A percentile compares a stretch with the other conserved stretches of the same genome.
These are phyloP conservation scores for Copsychus sechellarum DNA, from an alignment of 2,113 vertebrate species.

Conservation along the genomic window DNA sequence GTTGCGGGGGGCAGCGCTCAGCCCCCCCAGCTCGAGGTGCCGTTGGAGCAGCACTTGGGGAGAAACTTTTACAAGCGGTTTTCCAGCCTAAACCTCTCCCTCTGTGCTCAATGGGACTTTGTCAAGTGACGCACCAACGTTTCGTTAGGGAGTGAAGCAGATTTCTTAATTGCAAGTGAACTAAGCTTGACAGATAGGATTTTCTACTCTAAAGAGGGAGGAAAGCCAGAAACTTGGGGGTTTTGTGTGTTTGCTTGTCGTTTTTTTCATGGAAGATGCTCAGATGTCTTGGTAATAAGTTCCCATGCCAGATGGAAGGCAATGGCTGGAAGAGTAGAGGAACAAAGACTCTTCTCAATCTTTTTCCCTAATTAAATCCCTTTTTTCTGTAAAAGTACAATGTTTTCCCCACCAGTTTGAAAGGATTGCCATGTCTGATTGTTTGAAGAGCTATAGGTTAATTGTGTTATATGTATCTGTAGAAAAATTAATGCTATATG, in stretches of 20 bases:
- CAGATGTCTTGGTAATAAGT: constrained; percentile 25
- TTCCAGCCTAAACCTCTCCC: constrained; percentile 1
- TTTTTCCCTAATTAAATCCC: constrained; percentile 3
- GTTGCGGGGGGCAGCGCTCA: background rate
- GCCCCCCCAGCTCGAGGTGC: background rate
- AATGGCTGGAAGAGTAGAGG: constrained; percentile 3
- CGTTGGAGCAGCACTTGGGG: background rate
- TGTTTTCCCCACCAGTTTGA: background rate
- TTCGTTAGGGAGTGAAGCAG: constrained; percentile 56
- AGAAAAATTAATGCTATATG: constrained; percentile 63
- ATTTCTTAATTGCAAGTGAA: constrained; percentile 35
- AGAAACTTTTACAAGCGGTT: constrained; percentile 37
- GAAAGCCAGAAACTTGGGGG: background rate
- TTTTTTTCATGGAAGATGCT: background rate
- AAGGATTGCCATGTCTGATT: constrained; percentile 15
- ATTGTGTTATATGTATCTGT: constrained; percentile 59
- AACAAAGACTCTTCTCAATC: constrained; percentile 15
- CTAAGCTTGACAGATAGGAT: constrained; percentile 32
- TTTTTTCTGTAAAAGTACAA: constrained; percentile 3
- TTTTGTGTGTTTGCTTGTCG: background rate
- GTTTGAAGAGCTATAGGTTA: constrained; percentile 60
- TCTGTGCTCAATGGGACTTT: constrained; percentile 32
- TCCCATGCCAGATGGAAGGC: constrained; percentile 35
- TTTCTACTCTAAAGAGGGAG: constrained; percentile 10
- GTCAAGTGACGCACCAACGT: background rate